These are phyloP conservation scores for Pseudorectes ferrugineus DNA, from an alignment of 2,113 vertebrate genomes.

Conservation along the genomic window DNA sequence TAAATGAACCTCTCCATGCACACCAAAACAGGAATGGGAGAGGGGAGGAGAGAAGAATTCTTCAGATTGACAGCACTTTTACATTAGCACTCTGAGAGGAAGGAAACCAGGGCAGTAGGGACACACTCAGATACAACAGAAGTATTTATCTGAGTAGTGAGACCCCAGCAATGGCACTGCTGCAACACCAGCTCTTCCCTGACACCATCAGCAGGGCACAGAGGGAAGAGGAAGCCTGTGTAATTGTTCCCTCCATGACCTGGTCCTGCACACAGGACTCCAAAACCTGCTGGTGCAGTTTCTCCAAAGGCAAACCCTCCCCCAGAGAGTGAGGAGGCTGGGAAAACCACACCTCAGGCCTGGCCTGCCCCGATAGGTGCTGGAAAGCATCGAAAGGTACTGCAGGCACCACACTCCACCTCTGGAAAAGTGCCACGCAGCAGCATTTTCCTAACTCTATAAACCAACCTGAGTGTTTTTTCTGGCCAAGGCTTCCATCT, in stretches of 20 bases:
- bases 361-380: background rate
- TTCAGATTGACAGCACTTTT: background rate
- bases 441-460: background rate
- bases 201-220: background rate
- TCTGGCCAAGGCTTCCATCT: constrained; percentile 75
- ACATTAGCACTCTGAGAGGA: background rate
- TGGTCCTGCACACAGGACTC: background rate
- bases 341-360: constrained; percentile 10
- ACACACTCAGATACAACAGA: background rate
- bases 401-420: background rate
- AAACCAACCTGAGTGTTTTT: constrained; percentile 77
- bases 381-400: background rate
- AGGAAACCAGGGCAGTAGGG: background rate
- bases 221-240: background rate
- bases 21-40: background rate
- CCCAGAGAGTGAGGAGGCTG: background rate
- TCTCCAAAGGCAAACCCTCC: background rate
- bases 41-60: background rate
- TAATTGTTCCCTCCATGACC: background rate
- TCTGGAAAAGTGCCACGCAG: background rate
- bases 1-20: background rate
- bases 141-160: background rate
- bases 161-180: background rate
- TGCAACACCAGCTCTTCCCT: background rate
- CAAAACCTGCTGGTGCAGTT: constrained; percentile 28